These are phyloP conservation scores for Myotis brandtii DNA, from an alignment of 2,113 vertebrate species.

Conservation along the genomic window DNA sequence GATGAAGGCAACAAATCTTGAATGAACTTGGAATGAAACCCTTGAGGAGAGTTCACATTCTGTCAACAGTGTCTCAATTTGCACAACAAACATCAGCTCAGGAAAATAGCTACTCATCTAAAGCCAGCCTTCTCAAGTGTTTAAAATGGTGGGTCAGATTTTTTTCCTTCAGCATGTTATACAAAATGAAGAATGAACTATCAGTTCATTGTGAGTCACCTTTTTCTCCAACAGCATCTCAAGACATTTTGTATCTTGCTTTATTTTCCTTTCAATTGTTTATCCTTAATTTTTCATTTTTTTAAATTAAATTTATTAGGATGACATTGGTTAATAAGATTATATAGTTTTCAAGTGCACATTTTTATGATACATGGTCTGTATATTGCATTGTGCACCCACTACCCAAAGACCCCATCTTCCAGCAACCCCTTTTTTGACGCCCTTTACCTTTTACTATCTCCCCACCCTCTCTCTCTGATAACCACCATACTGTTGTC, in stretches of 20 bases:
- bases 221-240: background rate
- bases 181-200: slow-evolving; percentile 8
- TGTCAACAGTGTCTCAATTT: background rate
- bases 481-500: background rate
- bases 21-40: background rate
- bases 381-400: background rate
- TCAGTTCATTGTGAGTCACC: background rate
- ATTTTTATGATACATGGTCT: background rate
- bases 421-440: background rate
- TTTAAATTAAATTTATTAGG: background rate
- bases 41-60: background rate
- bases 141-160: background rate
- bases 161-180: background rate
- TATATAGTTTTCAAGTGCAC: background rate
- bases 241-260: background rate
- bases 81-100: background rate
- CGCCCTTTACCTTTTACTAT: background rate
- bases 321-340: background rate
- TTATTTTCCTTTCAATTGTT: background rate
- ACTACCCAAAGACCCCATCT: no score
- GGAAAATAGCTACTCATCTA: background rate
- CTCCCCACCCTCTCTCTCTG: background rate
- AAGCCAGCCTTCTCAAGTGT: background rate
- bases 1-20: background rate
- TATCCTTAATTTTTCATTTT: background rate